These are phyloP conservation scores for Bovichtus diacanthus DNA, from an alignment of 2,797 vertebrate species.

Conservation along the genomic window DNA sequence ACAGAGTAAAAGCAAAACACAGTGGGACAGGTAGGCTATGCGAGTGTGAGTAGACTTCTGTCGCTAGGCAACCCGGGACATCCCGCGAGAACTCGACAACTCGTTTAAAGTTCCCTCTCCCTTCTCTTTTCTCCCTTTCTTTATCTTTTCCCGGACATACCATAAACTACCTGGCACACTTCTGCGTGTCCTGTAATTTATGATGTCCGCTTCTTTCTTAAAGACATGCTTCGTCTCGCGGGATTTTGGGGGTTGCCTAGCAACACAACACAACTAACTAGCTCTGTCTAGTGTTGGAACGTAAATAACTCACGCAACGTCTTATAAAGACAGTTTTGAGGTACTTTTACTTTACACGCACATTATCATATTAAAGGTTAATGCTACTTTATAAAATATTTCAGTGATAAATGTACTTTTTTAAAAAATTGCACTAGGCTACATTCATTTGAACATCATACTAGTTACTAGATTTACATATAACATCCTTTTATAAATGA, in stretches of 20 bases:
- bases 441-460: neutral
- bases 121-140: neutral
- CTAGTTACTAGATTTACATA: neutral
- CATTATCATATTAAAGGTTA: no score
- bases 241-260: constrained; percentile 7
- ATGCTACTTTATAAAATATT: neutral
- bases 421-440: no score
- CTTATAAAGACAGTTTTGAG: neutral
- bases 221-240: constrained; percentile 12
- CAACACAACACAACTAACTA: neutral
- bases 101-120: neutral
- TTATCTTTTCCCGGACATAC: neutral
- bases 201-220: neutral
- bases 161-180: neutral
- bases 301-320: neutral
- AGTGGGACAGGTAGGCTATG: fast-evolving
- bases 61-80: constrained; percentile 55
- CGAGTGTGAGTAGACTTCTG: constrained; percentile 25
- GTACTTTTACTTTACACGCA: neutral
- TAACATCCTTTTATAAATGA: no score
- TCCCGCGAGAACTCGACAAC: constrained; percentile 30
- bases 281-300: neutral
- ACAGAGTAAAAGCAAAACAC: no score
- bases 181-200: neutral
- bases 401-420: neutral